A percentile compares a stretch with the other conserved stretches of the same genome.
Evolutionary conservation across 2,113 vertebrate species (phyloP).

Genomic region (Myodes glareolus): DNA sequence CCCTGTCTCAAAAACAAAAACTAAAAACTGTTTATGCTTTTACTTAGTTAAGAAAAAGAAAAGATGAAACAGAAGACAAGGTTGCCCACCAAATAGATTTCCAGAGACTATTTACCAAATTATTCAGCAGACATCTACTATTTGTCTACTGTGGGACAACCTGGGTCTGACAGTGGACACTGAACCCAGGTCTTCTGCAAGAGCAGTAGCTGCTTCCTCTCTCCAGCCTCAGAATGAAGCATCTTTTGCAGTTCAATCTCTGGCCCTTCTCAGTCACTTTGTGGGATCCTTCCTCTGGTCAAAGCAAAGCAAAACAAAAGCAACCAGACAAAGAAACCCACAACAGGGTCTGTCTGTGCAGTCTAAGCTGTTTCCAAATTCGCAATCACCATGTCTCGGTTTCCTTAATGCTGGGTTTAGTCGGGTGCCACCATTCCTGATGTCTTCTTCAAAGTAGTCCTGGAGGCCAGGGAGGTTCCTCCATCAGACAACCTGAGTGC

Average conservation of each 20-base stretch:
- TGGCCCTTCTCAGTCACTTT: background rate
- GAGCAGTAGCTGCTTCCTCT: background rate
- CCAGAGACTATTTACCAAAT: background rate
- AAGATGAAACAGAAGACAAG: background rate
- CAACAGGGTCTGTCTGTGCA: background rate
- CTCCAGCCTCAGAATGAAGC: background rate
- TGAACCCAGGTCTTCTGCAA: background rate
- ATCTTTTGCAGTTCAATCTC: background rate
- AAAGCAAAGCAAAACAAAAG: background rate
- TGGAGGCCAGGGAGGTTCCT: background rate
- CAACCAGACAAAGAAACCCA: background rate
- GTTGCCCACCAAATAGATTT: background rate
- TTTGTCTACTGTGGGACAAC: background rate
- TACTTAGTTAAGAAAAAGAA: background rate
- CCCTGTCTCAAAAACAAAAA: background rate
- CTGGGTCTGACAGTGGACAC: background rate
- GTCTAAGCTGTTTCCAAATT: background rate
- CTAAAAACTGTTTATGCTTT: background rate
- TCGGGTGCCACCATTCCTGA: background rate
- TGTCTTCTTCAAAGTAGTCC: background rate
- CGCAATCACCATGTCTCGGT: background rate
- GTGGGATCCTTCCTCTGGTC: background rate
- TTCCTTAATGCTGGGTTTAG: background rate
- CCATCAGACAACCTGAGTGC: background rate
- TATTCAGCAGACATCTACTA: background rate